Conservation (phyloP, 1,140 invertebrate genomes). For the Physella acuta region DNA sequence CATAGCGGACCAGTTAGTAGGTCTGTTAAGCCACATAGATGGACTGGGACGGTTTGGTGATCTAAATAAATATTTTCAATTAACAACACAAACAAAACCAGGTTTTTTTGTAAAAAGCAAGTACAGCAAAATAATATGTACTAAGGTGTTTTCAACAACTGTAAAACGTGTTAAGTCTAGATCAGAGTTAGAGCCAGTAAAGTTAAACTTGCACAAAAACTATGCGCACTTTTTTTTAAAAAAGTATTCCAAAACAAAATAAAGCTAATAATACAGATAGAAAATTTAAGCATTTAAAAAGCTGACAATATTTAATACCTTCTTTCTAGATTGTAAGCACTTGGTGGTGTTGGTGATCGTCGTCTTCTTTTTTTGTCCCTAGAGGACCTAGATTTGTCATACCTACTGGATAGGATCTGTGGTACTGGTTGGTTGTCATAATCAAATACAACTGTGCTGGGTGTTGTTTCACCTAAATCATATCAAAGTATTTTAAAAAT, state of each 20-base stretch:
- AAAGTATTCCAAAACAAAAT: too few relatives aligned
- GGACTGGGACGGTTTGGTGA: conserved; percentile 24
- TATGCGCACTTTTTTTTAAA: too few relatives aligned
- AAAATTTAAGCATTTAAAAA: too few relatives aligned
- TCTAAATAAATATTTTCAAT: conserved; percentile 16
- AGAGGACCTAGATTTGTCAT: conserved; percentile 30
- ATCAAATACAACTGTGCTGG: conserved; percentile 22
- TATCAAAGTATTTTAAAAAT: not conserved
- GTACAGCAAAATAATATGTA: too few relatives aligned
- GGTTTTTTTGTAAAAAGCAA: too few relatives aligned
- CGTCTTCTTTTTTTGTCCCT: conserved; percentile 14
- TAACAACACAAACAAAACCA: too few relatives aligned
- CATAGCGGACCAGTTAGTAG: conserved; percentile 32
- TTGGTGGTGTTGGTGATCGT: conserved; percentile 45
- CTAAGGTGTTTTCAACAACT: too few relatives aligned
- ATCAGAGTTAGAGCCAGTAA: too few relatives aligned
- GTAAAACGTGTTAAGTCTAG: too few relatives aligned
- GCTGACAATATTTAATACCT: too few relatives aligned
- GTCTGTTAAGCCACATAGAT: conserved; percentile 15
- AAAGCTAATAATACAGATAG: too few relatives aligned
- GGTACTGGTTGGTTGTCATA: conserved; percentile 29
- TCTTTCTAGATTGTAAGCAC: conserved; percentile 40
- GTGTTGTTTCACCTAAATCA: conserved; percentile 16
- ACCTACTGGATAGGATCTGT: conserved; percentile 18
- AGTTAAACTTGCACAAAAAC: too few relatives aligned